Conservation (phyloP, 1,140 invertebrate genomes). For the Drosophila saltans region DNA sequence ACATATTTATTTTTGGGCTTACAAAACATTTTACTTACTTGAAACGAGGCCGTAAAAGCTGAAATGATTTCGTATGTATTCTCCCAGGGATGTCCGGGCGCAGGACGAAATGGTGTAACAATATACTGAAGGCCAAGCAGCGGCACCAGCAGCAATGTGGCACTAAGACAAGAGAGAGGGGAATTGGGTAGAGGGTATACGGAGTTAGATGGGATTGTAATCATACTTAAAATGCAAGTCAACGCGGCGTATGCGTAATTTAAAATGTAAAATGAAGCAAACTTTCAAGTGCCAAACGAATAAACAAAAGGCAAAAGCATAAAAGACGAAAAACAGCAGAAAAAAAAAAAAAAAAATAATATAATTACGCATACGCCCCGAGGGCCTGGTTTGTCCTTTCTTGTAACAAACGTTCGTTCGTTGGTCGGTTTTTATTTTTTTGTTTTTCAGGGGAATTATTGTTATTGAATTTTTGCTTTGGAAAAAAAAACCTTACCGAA, state of each 20-base stretch:
- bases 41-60: constrained; percentile 93
- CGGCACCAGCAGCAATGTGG: constrained; percentile 93
- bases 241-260: constrained; percentile 77
- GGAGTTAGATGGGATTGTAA: constrained; percentile 10
- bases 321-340: constrained; percentile 30
- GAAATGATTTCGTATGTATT: constrained; percentile 91
- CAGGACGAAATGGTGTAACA: constrained; percentile 94
- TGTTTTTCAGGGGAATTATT: constrained; percentile 24
- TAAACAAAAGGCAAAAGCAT: constrained; percentile 30
- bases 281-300: constrained; percentile 54
- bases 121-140: constrained; percentile 93
- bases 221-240: constrained; percentile 70
- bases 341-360: constrained; percentile 38
- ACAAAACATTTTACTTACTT: constrained; percentile 86
- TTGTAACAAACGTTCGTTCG: neutral
- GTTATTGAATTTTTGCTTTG: constrained; percentile 45
- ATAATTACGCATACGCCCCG: constrained; percentile 75
- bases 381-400: constrained; percentile 35
- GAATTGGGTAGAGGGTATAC: neutral
- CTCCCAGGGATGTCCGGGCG: constrained; percentile 88
- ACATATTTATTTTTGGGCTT: neutral
- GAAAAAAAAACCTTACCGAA: constrained; percentile 85
- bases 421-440: neutral
- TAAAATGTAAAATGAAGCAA: constrained; percentile 74
- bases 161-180: constrained; percentile 84